Evolutionary conservation across 2,113 vertebrate genomes (phyloP).

Genomic region (Antidorcas marsupialis): DNA sequence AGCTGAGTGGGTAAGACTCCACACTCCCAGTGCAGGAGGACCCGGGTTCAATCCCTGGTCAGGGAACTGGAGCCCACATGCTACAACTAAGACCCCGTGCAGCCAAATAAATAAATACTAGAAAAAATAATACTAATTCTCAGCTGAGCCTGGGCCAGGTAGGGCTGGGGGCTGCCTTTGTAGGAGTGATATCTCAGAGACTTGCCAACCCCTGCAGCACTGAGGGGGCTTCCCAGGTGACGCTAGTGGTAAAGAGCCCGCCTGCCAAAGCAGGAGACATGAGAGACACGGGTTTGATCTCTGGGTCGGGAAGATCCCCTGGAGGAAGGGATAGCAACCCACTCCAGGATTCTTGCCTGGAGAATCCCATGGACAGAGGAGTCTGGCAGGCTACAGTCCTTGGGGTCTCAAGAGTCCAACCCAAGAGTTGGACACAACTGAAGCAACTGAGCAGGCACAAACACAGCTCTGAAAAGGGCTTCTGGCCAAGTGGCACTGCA

Average conservation of each 20-base stretch:
- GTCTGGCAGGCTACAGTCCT: neutral
- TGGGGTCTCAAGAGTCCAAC: neutral
- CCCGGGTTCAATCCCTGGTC: neutral
- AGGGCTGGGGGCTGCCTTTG: neutral
- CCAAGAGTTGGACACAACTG: neutral
- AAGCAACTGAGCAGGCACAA: neutral
- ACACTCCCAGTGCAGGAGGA: neutral
- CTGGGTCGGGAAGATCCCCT: neutral
- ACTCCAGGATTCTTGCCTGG: neutral
- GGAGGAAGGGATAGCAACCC: neutral
- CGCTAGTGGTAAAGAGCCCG: neutral
- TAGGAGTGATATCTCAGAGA: neutral
- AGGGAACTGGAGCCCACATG: neutral
- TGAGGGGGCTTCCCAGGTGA: neutral
- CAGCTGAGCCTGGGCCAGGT: no score
- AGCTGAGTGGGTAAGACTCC: neutral
- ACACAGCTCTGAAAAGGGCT: neutral
- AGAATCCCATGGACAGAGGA: neutral
- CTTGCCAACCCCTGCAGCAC: no score
- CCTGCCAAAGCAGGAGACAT: neutral
- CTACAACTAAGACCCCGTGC: neutral
- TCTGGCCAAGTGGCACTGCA: neutral
- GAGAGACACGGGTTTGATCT: neutral
- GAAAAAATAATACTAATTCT: neutral
- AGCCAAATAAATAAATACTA: neutral